Conservation (phyloP, 2,797 vertebrate genomes). For the Pagetopsis macropterus region DNA sequence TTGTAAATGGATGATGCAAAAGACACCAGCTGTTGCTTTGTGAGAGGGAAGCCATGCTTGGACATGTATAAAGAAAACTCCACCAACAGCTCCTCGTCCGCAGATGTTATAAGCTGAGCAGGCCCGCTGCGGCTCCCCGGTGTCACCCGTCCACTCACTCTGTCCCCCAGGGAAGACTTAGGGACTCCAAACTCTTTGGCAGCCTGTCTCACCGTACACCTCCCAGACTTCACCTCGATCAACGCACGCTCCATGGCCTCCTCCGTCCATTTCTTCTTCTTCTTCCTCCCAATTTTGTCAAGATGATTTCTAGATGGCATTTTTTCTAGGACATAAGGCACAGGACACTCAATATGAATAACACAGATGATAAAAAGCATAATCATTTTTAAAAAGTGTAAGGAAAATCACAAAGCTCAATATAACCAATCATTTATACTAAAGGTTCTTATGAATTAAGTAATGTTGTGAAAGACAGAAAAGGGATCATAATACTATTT, state of each 20-base stretch:
- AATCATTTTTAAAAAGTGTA: not conserved
- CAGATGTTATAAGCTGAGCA: constrained; percentile 74
- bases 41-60: constrained; percentile 78
- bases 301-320: constrained; percentile 80
- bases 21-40: constrained; percentile 79
- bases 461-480: not conserved
- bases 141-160: constrained; percentile 76
- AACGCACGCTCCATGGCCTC: constrained; percentile 75
- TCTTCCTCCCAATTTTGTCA: constrained; percentile 75
- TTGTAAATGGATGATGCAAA: constrained; percentile 79
- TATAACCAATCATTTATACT: too few relatives aligned
- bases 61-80: constrained; percentile 78
- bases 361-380: not conserved
- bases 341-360: constrained; percentile 24
- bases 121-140: constrained; percentile 78
- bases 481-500: not conserved
- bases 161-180: constrained; percentile 78
- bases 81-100: constrained; percentile 74
- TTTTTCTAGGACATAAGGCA: constrained; percentile 25
- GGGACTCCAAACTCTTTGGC: constrained; percentile 78
- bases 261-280: constrained; percentile 80
- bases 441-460: too few relatives aligned
- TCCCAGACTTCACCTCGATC: constrained; percentile 72
- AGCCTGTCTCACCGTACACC: constrained; percentile 75
- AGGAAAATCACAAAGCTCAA: not conserved